Conservation (phyloP, 2,113 vertebrate genomes). For the Cettia cetti region DNA sequence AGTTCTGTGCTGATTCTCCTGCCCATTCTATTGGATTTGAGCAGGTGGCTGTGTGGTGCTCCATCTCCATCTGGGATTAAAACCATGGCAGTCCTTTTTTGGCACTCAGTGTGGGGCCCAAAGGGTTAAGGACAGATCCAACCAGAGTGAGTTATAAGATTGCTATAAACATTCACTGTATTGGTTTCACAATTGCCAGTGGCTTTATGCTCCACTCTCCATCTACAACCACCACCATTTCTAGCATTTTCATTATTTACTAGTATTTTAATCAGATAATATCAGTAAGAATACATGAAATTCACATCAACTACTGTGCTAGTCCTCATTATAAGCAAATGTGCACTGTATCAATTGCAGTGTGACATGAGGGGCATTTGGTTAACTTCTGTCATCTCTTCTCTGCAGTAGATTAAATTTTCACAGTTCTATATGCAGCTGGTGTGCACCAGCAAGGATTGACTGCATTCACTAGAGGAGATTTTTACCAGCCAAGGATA, state of each 20-base stretch:
- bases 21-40: not conserved
- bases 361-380: not conserved
- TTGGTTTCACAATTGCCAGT: not conserved
- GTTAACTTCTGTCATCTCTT: not conserved
- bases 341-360: not conserved
- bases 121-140: rapidly evolving
- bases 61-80: not conserved
- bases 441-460: not conserved
- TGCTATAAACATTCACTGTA: not conserved
- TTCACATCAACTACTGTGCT: not conserved
- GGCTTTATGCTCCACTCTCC: not conserved
- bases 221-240: not conserved
- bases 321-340: not conserved
- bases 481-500: not conserved
- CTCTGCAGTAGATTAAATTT: not conserved
- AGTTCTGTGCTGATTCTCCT: not conserved
- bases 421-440: not conserved
- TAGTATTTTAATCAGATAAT: not conserved
- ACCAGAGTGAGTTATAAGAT: not conserved
- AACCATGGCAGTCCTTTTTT: not conserved
- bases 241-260: not conserved
- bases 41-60: not conserved
- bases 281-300: not conserved
- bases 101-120: rapidly evolving
- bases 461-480: not conserved